phyloP scores from a whole-genome alignment of 2,888 invertebrate genomes.

The Sarcophaga subvicina region DNA sequence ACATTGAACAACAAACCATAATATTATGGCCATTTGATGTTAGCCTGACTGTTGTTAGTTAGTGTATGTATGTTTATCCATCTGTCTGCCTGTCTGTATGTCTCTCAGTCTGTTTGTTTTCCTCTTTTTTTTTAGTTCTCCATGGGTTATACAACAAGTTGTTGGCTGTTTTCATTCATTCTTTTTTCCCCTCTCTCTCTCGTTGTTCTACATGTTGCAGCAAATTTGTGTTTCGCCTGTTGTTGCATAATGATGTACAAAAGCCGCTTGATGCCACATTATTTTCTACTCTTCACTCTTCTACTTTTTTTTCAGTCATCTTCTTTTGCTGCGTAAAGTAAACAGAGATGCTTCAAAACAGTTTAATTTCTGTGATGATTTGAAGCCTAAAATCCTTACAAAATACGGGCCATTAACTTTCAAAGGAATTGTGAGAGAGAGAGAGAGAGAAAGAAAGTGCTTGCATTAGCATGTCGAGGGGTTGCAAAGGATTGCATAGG shows the following conservation, averaged over 20 bases:
- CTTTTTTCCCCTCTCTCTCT: background rate
- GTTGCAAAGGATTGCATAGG: too few relatives aligned
- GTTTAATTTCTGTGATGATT: background rate
- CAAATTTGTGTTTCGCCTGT: slow-evolving; percentile 46
- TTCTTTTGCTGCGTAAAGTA: background rate
- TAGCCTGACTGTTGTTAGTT: background rate
- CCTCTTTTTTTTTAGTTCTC: background rate
- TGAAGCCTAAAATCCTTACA: background rate
- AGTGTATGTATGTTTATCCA: background rate
- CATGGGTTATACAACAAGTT: background rate
- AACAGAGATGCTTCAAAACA: background rate
- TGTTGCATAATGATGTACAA: slow-evolving; percentile 47
- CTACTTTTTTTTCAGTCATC: too few relatives aligned
- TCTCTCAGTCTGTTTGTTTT: background rate
- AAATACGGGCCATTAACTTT: slow-evolving; percentile 7
- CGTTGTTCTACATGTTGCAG: slow-evolving; percentile 24
- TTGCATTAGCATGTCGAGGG: too few relatives aligned
- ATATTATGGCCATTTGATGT: background rate
- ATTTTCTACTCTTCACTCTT: background rate
- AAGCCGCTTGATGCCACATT: slow-evolving; percentile 21
- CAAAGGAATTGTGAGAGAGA: background rate
- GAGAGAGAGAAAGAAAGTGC: too few relatives aligned
- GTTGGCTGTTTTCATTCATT: background rate
- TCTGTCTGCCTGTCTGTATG: background rate
- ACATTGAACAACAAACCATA: background rate